These are phyloP conservation scores for Allolobophora icterica DNA, from an alignment of 2,888 invertebrate genomes.

Conservation along the genomic window DNA sequence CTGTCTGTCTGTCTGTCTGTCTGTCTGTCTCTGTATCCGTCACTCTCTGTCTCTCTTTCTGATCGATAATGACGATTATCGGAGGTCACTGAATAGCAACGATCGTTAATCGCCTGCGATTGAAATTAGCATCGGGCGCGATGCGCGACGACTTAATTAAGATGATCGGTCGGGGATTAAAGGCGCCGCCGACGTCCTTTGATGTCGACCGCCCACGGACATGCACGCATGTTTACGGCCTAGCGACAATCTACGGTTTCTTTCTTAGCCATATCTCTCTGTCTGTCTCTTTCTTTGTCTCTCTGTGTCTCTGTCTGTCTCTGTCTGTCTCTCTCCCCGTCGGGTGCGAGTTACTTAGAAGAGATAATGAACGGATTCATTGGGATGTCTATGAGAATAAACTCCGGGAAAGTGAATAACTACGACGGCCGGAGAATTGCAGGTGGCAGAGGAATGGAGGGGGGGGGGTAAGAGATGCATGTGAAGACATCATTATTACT, in stretches of 20 bases:
- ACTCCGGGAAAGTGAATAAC: neutral
- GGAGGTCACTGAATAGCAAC: neutral
- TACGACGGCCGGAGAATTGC: neutral
- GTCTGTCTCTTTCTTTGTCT: too few relatives aligned
- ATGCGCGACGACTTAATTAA: slow-evolving; percentile 6
- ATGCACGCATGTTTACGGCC: neutral
- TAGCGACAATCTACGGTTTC: neutral
- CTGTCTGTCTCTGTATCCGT: too few relatives aligned
- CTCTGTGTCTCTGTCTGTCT: too few relatives aligned
- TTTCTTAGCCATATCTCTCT: neutral
- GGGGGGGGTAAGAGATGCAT: neutral
- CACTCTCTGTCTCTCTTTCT: neutral
- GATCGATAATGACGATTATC: neutral
- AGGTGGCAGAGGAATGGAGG: neutral
- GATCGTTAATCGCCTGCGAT: neutral
- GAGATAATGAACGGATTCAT: neutral
- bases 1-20: too few relatives aligned
- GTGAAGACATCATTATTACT: too few relatives aligned
- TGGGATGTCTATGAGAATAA: neutral
- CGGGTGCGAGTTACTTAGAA: slow-evolving; percentile 17
- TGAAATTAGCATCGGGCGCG: slow-evolving; percentile 6
- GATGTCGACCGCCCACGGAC: slow-evolving; percentile 11
- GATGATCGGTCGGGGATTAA: neutral
- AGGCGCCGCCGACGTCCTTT: neutral
- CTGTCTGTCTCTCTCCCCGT: neutral